These are phyloP conservation scores for Yponomeuta plumbellus DNA, from an alignment of 2,888 invertebrate species.

Conservation along the genomic window DNA sequence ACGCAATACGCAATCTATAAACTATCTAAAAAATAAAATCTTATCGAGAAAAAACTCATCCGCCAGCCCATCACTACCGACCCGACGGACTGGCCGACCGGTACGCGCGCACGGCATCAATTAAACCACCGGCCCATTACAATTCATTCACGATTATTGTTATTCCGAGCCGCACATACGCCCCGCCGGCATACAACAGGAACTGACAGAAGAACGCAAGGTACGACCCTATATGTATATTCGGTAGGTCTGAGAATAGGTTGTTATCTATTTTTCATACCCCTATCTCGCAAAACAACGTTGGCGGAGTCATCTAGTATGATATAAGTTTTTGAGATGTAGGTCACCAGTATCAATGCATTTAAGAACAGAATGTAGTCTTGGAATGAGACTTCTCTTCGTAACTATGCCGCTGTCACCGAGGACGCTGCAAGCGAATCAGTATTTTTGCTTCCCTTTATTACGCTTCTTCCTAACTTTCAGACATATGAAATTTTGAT, in stretches of 20 bases:
- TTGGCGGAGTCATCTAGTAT: too few relatives aligned
- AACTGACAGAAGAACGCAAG: not conserved
- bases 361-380: too few relatives aligned
- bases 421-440: slow-evolving; percentile 47
- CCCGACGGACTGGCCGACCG: slow-evolving; percentile 21
- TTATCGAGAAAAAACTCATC: not conserved
- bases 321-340: too few relatives aligned
- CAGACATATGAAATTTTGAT: not conserved
- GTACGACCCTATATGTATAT: too few relatives aligned
- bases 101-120: slow-evolving; percentile 45
- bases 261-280: too few relatives aligned
- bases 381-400: not conserved
- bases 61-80: slow-evolving; percentile 20
- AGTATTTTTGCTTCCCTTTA: not conserved
- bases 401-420: slow-evolving; percentile 30
- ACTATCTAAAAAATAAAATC: too few relatives aligned
- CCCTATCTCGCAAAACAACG: too few relatives aligned
- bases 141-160: slow-evolving; percentile 70
- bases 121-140: slow-evolving; percentile 59
- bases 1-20: too few relatives aligned
- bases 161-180: slow-evolving; percentile 46
- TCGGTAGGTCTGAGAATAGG: too few relatives aligned
- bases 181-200: not conserved
- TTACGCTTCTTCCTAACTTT: slow-evolving; percentile 5
- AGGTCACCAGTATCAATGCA: too few relatives aligned